Conservation (phyloP, 2,797 vertebrate species). For the Poeciliopsis infans region DNA sequence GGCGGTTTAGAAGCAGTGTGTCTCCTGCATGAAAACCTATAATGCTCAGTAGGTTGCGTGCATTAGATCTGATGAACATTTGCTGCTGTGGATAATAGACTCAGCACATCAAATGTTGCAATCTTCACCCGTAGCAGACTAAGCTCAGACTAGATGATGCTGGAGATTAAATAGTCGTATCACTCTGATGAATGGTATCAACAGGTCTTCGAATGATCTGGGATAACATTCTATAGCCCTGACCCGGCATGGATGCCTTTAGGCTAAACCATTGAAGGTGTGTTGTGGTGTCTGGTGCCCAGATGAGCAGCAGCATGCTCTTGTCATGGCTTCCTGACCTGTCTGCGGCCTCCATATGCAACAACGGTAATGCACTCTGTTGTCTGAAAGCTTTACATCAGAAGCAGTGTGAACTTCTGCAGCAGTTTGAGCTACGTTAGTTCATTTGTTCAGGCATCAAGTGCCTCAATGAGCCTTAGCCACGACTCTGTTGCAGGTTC, state of each 20-base stretch:
- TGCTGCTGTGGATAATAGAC: neutral
- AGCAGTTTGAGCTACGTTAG: neutral
- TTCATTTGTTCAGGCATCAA: neutral
- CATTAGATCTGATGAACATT: conserved; percentile 24
- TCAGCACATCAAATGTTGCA: neutral
- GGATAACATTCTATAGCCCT: neutral
- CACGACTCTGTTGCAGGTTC: neutral
- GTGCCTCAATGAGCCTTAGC: neutral
- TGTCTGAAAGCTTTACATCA: neutral
- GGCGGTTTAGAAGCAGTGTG: conserved; percentile 30
- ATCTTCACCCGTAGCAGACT: conserved; percentile 61
- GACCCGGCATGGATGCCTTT: neutral
- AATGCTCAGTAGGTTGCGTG: conserved; percentile 24
- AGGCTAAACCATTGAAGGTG: neutral
- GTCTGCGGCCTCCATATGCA: neutral
- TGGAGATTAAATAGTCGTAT: neutral
- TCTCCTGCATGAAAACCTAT: conserved; percentile 37
- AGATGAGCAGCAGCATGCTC: neutral
- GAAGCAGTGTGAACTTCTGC: neutral
- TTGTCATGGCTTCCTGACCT: neutral
- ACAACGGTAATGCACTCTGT: neutral
- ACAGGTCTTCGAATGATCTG: neutral
- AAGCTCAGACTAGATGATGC: conserved; percentile 7
- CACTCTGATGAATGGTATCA: neutral
- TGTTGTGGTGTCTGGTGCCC: neutral